phyloP scores from a whole-genome alignment of 2,888 invertebrate genomes.

The Patella caerulea region DNA sequence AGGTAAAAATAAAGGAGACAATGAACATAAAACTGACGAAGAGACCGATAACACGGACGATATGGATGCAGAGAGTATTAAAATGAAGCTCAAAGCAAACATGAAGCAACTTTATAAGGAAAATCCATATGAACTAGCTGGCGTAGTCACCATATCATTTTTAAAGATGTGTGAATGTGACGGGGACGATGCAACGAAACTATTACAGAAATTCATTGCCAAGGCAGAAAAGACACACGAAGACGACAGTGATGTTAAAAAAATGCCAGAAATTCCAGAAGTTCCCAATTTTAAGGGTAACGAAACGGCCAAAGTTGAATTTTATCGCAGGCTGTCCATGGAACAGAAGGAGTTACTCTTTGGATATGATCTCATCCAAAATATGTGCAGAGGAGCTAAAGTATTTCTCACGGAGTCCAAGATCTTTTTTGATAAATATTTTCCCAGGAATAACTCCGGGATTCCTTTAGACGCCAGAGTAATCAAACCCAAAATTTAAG shows the following conservation, averaged over 20 bases:
- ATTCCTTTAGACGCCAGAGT: too few species aligned
- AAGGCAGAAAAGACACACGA: not conserved
- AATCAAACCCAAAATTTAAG: too few species aligned
- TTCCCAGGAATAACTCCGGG: not conserved
- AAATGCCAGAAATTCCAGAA: not conserved
- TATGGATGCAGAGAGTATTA: not conserved
- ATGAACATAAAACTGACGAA: not conserved
- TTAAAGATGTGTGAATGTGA: slow-evolving; percentile 10
- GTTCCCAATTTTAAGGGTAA: not conserved
- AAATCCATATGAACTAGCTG: not conserved
- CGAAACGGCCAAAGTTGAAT: not conserved
- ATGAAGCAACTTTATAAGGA: not conserved
- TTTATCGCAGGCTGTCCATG: not conserved
- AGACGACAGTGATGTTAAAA: not conserved
- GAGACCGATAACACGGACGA: not conserved
- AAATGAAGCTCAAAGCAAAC: not conserved
- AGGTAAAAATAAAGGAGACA: not conserved
- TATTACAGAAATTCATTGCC: not conserved
- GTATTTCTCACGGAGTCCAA: not conserved
- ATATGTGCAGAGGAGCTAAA: slow-evolving; percentile 2
- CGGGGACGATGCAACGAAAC: not conserved
- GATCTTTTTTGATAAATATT: not conserved
- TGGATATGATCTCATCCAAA: not conserved
- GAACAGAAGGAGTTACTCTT: not conserved
- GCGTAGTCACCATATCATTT: not conserved